phyloP scores from a whole-genome alignment of 2,797 vertebrate species.

The Eleutherodactylus coqui region DNA sequence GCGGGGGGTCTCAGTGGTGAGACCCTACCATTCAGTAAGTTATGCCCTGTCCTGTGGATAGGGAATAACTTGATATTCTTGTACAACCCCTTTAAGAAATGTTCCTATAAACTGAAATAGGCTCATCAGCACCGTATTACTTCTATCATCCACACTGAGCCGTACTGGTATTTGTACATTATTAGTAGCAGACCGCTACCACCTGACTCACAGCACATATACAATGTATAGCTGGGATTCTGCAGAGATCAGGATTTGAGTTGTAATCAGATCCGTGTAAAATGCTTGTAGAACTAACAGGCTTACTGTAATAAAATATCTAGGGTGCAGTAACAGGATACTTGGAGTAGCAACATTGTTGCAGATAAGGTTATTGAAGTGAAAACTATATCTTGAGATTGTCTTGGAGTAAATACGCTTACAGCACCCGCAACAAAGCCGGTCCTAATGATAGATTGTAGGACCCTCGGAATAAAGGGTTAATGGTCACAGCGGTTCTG shows the following conservation, averaged over 20 bases:
- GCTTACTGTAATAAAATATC: constrained; percentile 32
- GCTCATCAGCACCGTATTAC: not conserved
- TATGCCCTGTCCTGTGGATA: no score
- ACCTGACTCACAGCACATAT: not conserved
- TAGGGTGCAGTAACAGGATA: constrained; percentile 12
- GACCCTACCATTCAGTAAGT: no score
- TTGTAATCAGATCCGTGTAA: not conserved
- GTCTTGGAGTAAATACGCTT: not conserved
- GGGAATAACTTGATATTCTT: no score
- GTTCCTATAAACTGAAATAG: no score
- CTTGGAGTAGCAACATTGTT: constrained; percentile 47
- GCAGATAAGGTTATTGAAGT: constrained; percentile 42
- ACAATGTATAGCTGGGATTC: not conserved
- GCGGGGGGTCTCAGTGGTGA: no score
- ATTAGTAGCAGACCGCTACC: not conserved
- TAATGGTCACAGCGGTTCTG: constrained; percentile 62
- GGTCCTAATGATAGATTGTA: not conserved
- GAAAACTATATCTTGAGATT: constrained; percentile 11
- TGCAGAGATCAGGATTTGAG: not conserved
- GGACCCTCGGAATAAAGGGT: not conserved
- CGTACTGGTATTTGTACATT: not conserved
- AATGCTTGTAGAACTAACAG: constrained; percentile 20
- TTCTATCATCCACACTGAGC: not conserved
- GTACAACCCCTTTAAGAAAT: no score
- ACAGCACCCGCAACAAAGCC: constrained; percentile 12